Evolutionary conservation across 2,113 vertebrate species (phyloP).

Genomic region (Zeus faber): DNA sequence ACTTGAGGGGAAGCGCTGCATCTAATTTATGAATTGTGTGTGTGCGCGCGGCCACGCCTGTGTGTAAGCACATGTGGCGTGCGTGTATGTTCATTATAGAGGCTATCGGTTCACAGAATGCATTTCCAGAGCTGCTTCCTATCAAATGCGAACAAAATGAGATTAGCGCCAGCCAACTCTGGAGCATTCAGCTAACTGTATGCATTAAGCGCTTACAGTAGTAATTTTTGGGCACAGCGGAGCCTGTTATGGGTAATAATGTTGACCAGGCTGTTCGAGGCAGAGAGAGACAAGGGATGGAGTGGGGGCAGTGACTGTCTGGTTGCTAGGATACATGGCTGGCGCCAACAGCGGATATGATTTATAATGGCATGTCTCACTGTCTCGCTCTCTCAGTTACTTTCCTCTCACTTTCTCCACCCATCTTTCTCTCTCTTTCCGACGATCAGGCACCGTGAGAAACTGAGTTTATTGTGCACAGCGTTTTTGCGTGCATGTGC

Average conservation of each 20-base stretch:
- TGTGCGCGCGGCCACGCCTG: too few relatives aligned
- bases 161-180: slow-evolving; percentile 8
- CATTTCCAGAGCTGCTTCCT: slow-evolving; percentile 24
- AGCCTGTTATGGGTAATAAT: slow-evolving; percentile 60
- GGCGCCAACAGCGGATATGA: slow-evolving; percentile 73
- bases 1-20: too few relatives aligned
- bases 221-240: slow-evolving; percentile 49
- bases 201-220: slow-evolving; percentile 19
- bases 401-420: slow-evolving; percentile 38
- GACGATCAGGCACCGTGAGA: slow-evolving; percentile 40
- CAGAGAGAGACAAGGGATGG: slow-evolving; percentile 50
- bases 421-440: slow-evolving; percentile 40
- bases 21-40: too few relatives aligned
- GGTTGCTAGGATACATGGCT: slow-evolving; percentile 71
- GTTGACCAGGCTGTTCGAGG: slow-evolving; percentile 48
- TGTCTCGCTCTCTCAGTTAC: slow-evolving; percentile 64
- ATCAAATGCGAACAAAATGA: slow-evolving; percentile 5
- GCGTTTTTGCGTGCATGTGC: neutral
- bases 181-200: slow-evolving; percentile 27
- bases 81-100: too few relatives aligned
- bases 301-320: slow-evolving; percentile 58
- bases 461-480: neutral
- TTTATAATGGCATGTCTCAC: slow-evolving; percentile 71
- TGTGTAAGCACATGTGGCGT: too few relatives aligned
- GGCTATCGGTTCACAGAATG: neutral